Conservation (phyloP, 2,888 invertebrate species). For the Rutpela maculata region DNA sequence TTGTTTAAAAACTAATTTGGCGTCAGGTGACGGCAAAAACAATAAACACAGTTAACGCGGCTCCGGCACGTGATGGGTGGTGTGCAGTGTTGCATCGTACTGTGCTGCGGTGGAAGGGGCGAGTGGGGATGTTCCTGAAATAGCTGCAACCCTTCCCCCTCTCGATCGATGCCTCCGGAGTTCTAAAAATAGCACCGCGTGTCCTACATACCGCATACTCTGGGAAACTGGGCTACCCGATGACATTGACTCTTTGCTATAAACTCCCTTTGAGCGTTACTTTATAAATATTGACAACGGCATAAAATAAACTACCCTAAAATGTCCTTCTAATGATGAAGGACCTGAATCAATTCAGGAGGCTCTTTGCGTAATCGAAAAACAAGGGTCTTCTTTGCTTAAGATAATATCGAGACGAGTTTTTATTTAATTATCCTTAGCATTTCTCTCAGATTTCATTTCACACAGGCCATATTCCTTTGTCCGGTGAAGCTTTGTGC, state of each 20-base stretch:
- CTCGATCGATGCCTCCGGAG: conserved; percentile 72
- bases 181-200: conserved; percentile 72
- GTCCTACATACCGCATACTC: conserved; percentile 68
- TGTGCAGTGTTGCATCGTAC: conserved; percentile 51
- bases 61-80: conserved; percentile 44
- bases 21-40: neutral
- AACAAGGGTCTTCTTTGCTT: neutral
- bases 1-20: neutral
- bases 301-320: conserved; percentile 22
- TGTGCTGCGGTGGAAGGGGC: conserved; percentile 50
- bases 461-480: neutral
- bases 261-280: conserved; percentile 30
- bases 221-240: conserved; percentile 67
- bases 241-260: conserved; percentile 66
- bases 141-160: conserved; percentile 70
- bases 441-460: conserved; percentile 1
- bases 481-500: neutral
- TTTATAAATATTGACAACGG: conserved; percentile 37
- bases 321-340: conserved; percentile 27
- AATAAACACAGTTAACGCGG: conserved; percentile 34
- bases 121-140: conserved; percentile 69
- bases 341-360: neutral
- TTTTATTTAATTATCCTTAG: conserved; percentile 6
- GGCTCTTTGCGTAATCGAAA: neutral
- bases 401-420: neutral